A percentile compares a stretch with the other conserved stretches of the same genome.
Evolutionary conservation across 2,113 vertebrate genomes (phyloP).

Genomic region (Periophthalmodon schlosseri): DNA sequence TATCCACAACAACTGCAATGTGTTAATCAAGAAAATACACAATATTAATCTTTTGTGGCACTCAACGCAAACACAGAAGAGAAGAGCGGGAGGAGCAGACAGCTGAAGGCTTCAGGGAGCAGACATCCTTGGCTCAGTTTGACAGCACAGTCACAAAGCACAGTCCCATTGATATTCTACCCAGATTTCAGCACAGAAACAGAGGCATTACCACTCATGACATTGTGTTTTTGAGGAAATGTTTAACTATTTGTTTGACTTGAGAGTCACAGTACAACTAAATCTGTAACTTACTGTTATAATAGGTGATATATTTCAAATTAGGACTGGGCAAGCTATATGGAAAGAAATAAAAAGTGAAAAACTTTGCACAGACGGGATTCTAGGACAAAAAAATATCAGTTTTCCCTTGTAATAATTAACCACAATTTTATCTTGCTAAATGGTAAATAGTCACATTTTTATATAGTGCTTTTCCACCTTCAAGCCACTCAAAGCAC

Average conservation of each 20-base stretch:
- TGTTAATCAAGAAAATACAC: neutral
- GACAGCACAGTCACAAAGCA: conserved; percentile 42
- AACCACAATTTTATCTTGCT: too few species aligned
- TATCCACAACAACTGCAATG: too few species aligned
- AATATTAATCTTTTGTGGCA: neutral
- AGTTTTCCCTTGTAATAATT: too few species aligned
- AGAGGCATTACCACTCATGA: neutral
- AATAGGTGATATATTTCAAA: too few species aligned
- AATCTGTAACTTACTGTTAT: too few species aligned
- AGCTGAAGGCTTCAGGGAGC: conserved; percentile 24
- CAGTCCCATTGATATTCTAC: conserved; percentile 34
- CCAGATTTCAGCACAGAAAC: conserved; percentile 26
- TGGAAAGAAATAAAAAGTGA: too few species aligned
- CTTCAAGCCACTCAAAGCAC: too few species aligned
- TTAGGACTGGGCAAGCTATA: too few species aligned
- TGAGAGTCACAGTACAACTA: neutral
- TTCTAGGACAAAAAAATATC: too few species aligned
- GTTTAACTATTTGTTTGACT: neutral
- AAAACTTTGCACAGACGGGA: too few species aligned
- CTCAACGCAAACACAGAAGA: neutral
- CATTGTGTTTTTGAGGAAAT: neutral
- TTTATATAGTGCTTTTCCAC: too few species aligned
- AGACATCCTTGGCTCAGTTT: conserved; percentile 42
- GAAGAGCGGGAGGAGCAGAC: conserved; percentile 16
- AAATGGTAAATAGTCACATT: too few species aligned